phyloP scores from a whole-genome alignment of 2,113 vertebrate genomes.

The Condylura cristata region DNA sequence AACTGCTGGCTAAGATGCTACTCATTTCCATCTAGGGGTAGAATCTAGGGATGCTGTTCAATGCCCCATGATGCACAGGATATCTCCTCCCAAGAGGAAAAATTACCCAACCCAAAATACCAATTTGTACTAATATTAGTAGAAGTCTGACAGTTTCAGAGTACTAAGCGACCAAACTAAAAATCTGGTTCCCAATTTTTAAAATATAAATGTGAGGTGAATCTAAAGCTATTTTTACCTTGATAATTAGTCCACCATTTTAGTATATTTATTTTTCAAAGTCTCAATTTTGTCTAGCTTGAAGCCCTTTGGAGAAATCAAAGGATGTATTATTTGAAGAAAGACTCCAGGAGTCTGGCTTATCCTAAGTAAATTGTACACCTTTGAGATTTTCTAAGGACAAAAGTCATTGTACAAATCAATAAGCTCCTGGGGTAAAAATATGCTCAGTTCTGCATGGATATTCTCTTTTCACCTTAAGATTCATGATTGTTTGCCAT shows the following conservation, averaged over 20 bases:
- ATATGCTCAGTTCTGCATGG: not conserved
- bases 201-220: not conserved
- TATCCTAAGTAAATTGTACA: constrained; percentile 43
- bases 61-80: not conserved
- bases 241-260: constrained; percentile 16
- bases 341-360: constrained; percentile 9
- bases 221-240: constrained; percentile 2
- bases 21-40: not conserved
- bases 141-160: not conserved
- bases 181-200: constrained; percentile 19
- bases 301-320: not conserved
- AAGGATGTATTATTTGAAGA: constrained; percentile 37
- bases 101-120: not conserved
- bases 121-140: not conserved
- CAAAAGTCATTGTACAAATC: constrained; percentile 64
- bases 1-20: not conserved
- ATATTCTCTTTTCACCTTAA: constrained; percentile 45
- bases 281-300: constrained; percentile 16
- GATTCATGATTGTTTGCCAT: constrained; percentile 29
- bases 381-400: constrained; percentile 59
- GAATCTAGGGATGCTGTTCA: not conserved
- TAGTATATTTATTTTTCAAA: not conserved
- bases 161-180: not conserved
- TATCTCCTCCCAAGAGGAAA: not conserved
- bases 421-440: constrained; percentile 45